Evolutionary conservation across 1,140 invertebrate species (phyloP).

Genomic region (Drosophila pallidifrons): DNA sequence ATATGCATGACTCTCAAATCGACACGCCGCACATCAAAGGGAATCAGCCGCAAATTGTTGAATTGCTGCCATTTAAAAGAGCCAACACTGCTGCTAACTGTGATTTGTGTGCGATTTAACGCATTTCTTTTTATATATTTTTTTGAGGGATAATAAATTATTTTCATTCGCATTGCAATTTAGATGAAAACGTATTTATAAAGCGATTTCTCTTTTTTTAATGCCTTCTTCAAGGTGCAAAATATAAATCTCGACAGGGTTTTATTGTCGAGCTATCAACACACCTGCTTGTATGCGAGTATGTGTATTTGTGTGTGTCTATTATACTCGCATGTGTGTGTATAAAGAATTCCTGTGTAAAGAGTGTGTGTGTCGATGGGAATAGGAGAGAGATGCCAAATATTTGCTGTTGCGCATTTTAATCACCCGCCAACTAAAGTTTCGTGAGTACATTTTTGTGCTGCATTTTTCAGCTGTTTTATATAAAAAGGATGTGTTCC

Average conservation of each 20-base stretch:
- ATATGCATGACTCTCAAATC: slow-evolving; percentile 24
- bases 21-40: slow-evolving; percentile 18
- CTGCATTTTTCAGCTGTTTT: neutral
- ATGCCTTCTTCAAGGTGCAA: slow-evolving; percentile 28
- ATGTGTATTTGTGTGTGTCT: neutral
- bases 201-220: slow-evolving; percentile 29
- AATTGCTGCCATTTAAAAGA: slow-evolving; percentile 18
- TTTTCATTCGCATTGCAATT: slow-evolving; percentile 65
- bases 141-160: slow-evolving; percentile 59
- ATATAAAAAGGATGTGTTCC: neutral
- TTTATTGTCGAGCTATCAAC: slow-evolving; percentile 11
- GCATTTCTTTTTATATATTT: slow-evolving; percentile 5
- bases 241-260: slow-evolving; percentile 37
- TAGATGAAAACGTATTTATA: slow-evolving; percentile 58
- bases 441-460: slow-evolving; percentile 4
- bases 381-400: neutral
- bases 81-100: slow-evolving; percentile 7
- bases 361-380: neutral
- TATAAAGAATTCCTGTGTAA: neutral
- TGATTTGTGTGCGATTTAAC: slow-evolving; percentile 53
- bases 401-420: slow-evolving; percentile 46
- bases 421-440: slow-evolving; percentile 54
- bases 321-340: neutral
- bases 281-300: neutral
- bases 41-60: slow-evolving; percentile 9